Evolutionary conservation across 1,140 invertebrate species (phyloP).

Genomic region (Drosophila nasuta): DNA sequence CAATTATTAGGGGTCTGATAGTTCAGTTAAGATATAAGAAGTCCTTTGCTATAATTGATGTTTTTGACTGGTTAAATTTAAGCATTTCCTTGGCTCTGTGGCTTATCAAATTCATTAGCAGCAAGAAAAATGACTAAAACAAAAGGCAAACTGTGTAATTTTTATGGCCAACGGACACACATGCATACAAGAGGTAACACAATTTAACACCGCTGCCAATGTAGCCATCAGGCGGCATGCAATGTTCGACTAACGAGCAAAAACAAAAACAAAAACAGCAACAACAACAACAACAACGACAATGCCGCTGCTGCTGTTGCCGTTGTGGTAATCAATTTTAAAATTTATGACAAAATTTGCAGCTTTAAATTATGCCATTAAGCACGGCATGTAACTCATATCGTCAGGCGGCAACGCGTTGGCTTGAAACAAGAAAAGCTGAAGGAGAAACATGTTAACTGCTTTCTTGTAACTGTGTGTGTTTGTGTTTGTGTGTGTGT

Average conservation of each 20-base stretch:
- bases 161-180: slow-evolving; percentile 42
- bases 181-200: slow-evolving; percentile 55
- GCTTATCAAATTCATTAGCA: slow-evolving; percentile 56
- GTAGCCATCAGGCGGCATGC: slow-evolving; percentile 80
- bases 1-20: slow-evolving; percentile 2
- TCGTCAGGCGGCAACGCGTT: slow-evolving; percentile 78
- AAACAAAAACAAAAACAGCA: slow-evolving; percentile 64
- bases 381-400: slow-evolving; percentile 85
- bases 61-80: slow-evolving; percentile 40
- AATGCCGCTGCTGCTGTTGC: slow-evolving; percentile 58
- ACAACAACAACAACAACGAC: slow-evolving; percentile 39
- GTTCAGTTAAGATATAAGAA: slow-evolving; percentile 3
- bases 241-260: slow-evolving; percentile 80
- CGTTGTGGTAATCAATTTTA: slow-evolving; percentile 83
- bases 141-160: slow-evolving; percentile 55
- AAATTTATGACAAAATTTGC: slow-evolving; percentile 85
- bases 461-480: slow-evolving; percentile 60
- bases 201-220: slow-evolving; percentile 82
- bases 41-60: slow-evolving; percentile 33
- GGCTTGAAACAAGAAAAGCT: slow-evolving; percentile 81
- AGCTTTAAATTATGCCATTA: slow-evolving; percentile 85
- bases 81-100: slow-evolving; percentile 24
- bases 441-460: slow-evolving; percentile 81
- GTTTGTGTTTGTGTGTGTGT: slow-evolving; percentile 48
- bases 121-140: slow-evolving; percentile 53